These are phyloP conservation scores for Scaptomyza cyrtandrae DNA, from an alignment of 2,888 invertebrate genomes.

Conservation along the genomic window DNA sequence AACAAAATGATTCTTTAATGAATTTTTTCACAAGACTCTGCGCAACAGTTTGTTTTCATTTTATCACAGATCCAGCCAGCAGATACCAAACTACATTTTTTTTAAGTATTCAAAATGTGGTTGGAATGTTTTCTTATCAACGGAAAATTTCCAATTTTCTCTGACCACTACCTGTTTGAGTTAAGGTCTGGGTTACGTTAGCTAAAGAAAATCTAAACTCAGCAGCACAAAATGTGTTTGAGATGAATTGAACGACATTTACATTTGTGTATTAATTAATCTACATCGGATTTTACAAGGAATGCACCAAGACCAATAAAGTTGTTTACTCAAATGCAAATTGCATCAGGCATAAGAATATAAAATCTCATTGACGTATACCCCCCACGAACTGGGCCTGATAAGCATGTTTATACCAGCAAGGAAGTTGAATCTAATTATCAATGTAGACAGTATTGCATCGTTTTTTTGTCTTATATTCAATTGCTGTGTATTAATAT, in stretches of 20 bases:
- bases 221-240: not conserved
- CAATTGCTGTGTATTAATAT: not conserved
- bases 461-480: not conserved
- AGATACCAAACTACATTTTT: conserved; percentile 17
- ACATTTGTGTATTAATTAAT: not conserved
- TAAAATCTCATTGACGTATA: conserved; percentile 30
- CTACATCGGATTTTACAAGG: not conserved
- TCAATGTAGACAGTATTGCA: not conserved
- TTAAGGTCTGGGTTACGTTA: conserved; percentile 1
- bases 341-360: conserved; percentile 13
- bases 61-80: conserved; percentile 10
- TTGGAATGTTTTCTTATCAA: conserved; percentile 43
- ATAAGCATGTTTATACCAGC: conserved; percentile 12
- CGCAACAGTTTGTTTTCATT: conserved; percentile 21
- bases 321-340: conserved; percentile 47
- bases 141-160: conserved; percentile 41
- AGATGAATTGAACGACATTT: not conserved
- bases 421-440: not conserved
- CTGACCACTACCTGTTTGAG: conserved; percentile 19
- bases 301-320: conserved; percentile 42
- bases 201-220: not conserved
- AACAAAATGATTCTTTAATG: conserved; percentile 7
- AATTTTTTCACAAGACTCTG: conserved; percentile 9
- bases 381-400: conserved; percentile 24
- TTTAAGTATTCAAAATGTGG: conserved; percentile 9